phyloP scores from a whole-genome alignment of 2,888 invertebrate species.

The Syrphus vitripennis region DNA sequence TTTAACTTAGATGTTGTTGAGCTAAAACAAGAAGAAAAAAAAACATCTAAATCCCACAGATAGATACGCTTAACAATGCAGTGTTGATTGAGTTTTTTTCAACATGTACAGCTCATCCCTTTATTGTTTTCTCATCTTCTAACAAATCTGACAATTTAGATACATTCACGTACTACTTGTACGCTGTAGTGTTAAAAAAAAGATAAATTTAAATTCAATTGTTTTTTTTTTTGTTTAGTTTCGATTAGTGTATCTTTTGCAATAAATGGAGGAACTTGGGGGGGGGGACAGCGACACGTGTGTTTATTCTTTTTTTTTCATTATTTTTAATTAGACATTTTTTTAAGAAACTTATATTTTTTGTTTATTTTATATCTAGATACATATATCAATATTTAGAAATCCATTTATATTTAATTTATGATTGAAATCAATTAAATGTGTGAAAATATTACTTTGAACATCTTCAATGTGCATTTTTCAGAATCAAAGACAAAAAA shows the following conservation, averaged over 20 bases:
- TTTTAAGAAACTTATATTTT: background rate
- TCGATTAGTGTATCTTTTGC: background rate
- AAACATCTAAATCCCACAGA: constrained; percentile 42
- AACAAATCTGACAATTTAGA: constrained; percentile 11
- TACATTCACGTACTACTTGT: background rate
- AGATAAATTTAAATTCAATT: background rate
- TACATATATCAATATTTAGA: background rate
- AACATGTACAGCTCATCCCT: background rate
- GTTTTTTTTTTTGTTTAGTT: background rate
- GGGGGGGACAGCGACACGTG: too few species aligned
- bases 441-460: background rate
- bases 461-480: constrained; percentile 20
- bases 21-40: background rate
- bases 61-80: constrained; percentile 44
- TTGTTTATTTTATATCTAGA: background rate
- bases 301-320: constrained; percentile 4
- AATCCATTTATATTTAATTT: constrained; percentile 27
- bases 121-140: constrained; percentile 16
- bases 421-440: background rate
- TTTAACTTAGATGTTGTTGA: constrained; percentile 2
- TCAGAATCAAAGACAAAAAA: background rate
- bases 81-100: constrained; percentile 43
- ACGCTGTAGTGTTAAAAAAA: background rate
- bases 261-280: background rate
- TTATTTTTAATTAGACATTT: background rate